Evolutionary conservation across 2,797 vertebrate genomes (phyloP).

Genomic region (Botia almorhae): DNA sequence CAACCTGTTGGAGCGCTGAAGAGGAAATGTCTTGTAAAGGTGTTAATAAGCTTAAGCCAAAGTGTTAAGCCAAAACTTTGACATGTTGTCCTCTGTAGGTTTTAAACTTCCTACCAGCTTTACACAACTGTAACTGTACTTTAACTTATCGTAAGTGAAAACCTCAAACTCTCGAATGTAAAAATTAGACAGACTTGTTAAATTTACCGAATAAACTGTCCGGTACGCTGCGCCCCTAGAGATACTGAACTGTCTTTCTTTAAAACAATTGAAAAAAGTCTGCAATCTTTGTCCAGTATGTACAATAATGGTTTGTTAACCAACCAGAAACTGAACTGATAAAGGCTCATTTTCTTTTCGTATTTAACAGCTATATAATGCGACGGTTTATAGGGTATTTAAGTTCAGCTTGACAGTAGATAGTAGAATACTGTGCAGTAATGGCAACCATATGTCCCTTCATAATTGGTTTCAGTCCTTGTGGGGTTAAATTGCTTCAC

Average conservation of each 20-base stretch:
- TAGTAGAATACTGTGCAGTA: slow-evolving; percentile 35
- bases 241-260: too few relatives aligned
- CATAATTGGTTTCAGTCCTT: slow-evolving; percentile 46
- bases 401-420: slow-evolving; percentile 49
- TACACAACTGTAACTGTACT: background rate
- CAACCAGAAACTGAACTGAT: background rate
- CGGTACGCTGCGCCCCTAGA: too few relatives aligned
- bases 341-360: too few relatives aligned
- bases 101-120: background rate
- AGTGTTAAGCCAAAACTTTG: background rate
- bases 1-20: background rate
- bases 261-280: too few relatives aligned
- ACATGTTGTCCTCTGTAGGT: background rate
- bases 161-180: background rate
- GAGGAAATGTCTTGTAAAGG: slow-evolving; percentile 41
- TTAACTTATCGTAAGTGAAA: background rate
- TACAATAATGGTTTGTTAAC: background rate
- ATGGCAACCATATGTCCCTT: slow-evolving; percentile 58
- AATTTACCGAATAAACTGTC: too few relatives aligned
- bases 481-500: slow-evolving; percentile 45
- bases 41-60: slow-evolving; percentile 37
- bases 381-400: slow-evolving; percentile 14
- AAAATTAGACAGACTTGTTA: too few relatives aligned
- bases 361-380: background rate
- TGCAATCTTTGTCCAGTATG: background rate